Evolutionary conservation across 2,888 invertebrate genomes (phyloP), one percentile per base, ranked within the genome.

Genomic region (Tortricodes alternella): DNA sequence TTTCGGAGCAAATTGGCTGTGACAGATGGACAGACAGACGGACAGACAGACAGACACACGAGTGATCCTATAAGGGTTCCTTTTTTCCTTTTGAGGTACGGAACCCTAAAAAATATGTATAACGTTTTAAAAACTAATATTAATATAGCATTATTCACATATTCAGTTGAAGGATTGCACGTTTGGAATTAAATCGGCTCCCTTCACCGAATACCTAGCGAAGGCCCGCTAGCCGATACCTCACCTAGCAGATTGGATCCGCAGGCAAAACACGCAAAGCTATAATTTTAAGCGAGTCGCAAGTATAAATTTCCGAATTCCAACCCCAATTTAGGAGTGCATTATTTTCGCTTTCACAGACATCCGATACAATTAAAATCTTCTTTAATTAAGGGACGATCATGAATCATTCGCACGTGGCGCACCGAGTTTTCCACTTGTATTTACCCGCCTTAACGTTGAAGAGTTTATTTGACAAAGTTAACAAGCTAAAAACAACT

Each of bases 321-420:
- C 80, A 76, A 82, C 87, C 89, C 89, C 88, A 89, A 89, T 89
- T 89, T 89, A 86, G 87, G 85, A 89, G 80, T 89, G 87, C 89
- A 90, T 90, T 90, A 90, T 90, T 89, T 90, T 90, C 88, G 85
- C 86, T 89, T 90, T 86, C 88, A 83, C 88, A 87, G 89, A 88
- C 90, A 89, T 89, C 89, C 89, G 88, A 90, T 90, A 90, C 90
- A 91, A 91, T 91, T 91, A 91, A 90, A 91, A 91, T 91, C 90
- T 91, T 91, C 91, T 91, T 91, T 91, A 91, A 91, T 91, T 91
- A 91, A 91, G 91, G 91, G 85, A 85, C 81, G 80, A 75, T 82
- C 72, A 87, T 91, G 85, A 89, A 91, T 91, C 91, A 91, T 91
- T 90, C 83, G 91, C 91, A 91, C 91, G 91, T 91, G 91, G 91